These are phyloP conservation scores for Neosilurus mollespiculum DNA, from an alignment of 2,797 vertebrate species.

Conservation along the genomic window DNA sequence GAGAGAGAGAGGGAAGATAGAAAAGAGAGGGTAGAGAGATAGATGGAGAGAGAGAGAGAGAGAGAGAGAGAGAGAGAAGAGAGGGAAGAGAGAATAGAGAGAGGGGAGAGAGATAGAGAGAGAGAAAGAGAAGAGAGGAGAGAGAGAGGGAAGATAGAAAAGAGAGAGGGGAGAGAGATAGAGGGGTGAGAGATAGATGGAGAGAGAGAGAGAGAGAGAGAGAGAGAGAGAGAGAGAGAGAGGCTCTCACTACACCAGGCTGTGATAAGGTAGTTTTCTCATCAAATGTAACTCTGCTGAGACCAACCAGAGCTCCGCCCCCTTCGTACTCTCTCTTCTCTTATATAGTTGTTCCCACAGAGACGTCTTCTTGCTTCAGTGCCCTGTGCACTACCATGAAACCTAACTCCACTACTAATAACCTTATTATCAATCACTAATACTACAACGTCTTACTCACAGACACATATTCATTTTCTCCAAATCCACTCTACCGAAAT, in stretches of 20 bases:
- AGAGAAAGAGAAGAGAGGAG: no score
- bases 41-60: no score
- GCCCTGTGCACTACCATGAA: constrained; percentile 4
- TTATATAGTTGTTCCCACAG: constrained; percentile 30
- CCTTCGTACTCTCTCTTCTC: constrained; percentile 2
- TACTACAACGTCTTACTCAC: background rate
- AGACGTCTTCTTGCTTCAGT: constrained; percentile 14
- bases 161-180: no score
- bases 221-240: no score
- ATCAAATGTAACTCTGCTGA: constrained; percentile 44
- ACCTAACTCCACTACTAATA: background rate
- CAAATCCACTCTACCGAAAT: no score
- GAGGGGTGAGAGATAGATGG: background rate
- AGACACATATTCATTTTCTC: background rate
- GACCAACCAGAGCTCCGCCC: constrained; percentile 2
- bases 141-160: no score
- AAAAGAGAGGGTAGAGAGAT: no score
- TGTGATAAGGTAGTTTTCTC: constrained; percentile 71
- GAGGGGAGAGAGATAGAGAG: no score
- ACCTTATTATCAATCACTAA: constrained; percentile 1
- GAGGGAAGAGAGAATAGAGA: no score
- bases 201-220: no score
- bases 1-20: no score
- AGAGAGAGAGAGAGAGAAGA: background rate
- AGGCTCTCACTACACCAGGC: background rate